These are phyloP conservation scores for Psix sp. DNA, from an alignment of 1,140 invertebrate genomes.

Conservation along the genomic window DNA sequence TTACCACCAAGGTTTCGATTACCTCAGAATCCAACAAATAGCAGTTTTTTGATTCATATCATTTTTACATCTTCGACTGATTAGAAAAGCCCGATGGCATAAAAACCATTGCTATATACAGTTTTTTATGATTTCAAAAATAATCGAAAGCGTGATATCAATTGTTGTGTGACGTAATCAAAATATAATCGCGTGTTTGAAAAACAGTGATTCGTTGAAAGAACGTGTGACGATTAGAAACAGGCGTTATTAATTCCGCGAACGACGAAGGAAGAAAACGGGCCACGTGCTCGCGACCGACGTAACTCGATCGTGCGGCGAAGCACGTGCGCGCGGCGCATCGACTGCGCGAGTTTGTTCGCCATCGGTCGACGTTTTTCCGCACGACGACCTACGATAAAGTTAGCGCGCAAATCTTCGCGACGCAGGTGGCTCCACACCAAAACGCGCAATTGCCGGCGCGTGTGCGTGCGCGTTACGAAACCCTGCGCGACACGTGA, in stretches of 20 bases:
- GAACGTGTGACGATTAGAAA: too few relatives aligned
- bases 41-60: too few relatives aligned
- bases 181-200: too few relatives aligned
- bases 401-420: slow-evolving; percentile 10
- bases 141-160: too few relatives aligned
- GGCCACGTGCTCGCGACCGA: slow-evolving; percentile 58
- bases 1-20: too few relatives aligned
- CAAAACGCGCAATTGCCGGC: slow-evolving; percentile 7
- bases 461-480: neutral
- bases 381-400: slow-evolving; percentile 22
- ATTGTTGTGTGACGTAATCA: too few relatives aligned
- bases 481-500: slow-evolving; percentile 40
- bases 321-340: slow-evolving; percentile 57
- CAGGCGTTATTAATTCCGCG: slow-evolving; percentile 14
- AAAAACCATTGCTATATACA: too few relatives aligned
- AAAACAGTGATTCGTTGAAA: too few relatives aligned
- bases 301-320: slow-evolving; percentile 53
- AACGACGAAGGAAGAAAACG: slow-evolving; percentile 25
- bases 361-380: slow-evolving; percentile 11
- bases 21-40: too few relatives aligned
- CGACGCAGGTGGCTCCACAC: slow-evolving; percentile 3
- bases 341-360: neutral
- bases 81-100: too few relatives aligned
- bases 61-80: too few relatives aligned
- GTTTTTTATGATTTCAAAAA: too few relatives aligned